Percentiles rank a stretch among this genome's conserved stretches.
phyloP scores from a whole-genome alignment of 2,113 vertebrate species.

The Nesoenas mayeri region DNA sequence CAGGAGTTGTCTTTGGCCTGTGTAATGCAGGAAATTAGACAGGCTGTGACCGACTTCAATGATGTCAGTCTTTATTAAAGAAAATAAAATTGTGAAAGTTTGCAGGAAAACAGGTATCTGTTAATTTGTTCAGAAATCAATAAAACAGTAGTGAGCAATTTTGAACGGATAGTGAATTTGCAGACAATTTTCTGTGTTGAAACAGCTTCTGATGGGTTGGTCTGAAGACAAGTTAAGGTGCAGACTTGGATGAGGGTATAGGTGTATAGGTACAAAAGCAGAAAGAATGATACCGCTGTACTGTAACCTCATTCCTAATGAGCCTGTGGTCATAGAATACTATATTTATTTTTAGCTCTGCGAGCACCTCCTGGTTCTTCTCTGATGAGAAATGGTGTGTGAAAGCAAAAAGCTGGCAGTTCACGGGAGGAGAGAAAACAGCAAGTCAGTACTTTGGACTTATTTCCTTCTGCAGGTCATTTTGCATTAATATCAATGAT shows the following conservation, averaged over 20 bases:
- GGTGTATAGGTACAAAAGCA: neutral
- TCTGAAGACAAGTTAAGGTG: neutral
- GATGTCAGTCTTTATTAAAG: neutral
- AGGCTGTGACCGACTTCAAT: neutral
- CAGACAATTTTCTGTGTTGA: neutral
- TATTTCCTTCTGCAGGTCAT: neutral
- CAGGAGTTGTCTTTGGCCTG: neutral
- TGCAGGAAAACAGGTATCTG: neutral
- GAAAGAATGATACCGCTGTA: neutral
- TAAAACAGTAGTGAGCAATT: neutral
- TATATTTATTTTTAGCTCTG: conserved; percentile 5
- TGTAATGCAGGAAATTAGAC: neutral
- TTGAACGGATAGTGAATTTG: neutral
- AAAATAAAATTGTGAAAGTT: neutral
- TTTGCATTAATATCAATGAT: neutral
- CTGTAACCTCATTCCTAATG: neutral
- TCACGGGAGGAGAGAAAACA: neutral
- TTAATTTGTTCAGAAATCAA: neutral
- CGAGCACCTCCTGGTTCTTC: neutral
- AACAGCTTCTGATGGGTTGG: neutral
- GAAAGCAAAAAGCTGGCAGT: neutral
- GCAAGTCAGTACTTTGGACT: neutral
- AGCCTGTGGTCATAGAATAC: neutral
- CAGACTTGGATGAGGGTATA: neutral
- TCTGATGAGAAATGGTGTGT: neutral